phyloP scores from a whole-genome alignment of 2,888 invertebrate species.

The Nudaria mundana region DNA sequence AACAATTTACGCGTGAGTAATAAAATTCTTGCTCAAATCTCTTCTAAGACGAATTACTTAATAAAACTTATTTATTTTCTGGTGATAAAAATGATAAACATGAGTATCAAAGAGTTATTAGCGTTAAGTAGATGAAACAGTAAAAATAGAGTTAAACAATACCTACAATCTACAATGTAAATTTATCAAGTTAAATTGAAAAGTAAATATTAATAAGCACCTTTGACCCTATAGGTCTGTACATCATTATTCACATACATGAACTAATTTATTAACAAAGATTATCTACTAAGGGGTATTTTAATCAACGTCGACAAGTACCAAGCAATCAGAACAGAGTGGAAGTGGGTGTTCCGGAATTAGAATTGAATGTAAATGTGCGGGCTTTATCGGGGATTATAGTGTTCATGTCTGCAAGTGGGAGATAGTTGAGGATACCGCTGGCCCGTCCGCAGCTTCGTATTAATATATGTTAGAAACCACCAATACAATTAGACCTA shows the following conservation, averaged over 20 bases:
- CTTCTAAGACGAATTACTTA: too few relatives aligned
- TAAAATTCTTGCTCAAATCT: too few relatives aligned
- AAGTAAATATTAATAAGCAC: too few relatives aligned
- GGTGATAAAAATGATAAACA: too few relatives aligned
- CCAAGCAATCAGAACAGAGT: slow-evolving; percentile 73
- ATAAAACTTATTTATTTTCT: too few relatives aligned
- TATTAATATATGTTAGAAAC: slow-evolving; percentile 51
- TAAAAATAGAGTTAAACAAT: too few relatives aligned
- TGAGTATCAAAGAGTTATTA: too few relatives aligned
- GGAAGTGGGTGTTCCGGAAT: slow-evolving; percentile 70
- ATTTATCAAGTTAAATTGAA: too few relatives aligned
- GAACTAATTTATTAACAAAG: slow-evolving; percentile 28
- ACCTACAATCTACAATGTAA: too few relatives aligned
- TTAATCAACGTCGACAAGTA: slow-evolving; percentile 74
- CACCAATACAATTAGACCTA: slow-evolving; percentile 41
- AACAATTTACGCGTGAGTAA: too few relatives aligned
- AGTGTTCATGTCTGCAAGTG: slow-evolving; percentile 77
- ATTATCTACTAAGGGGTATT: slow-evolving; percentile 48
- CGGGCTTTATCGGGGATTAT: slow-evolving; percentile 83
- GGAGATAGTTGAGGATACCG: slow-evolving; percentile 72
- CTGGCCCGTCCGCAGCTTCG: slow-evolving; percentile 56
- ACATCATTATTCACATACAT: slow-evolving; percentile 17
- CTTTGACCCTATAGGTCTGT: too few relatives aligned
- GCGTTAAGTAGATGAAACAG: too few relatives aligned
- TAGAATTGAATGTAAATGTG: slow-evolving; percentile 83